Percentiles rank a stretch among this genome's conserved stretches.
These are phyloP conservation scores for Amphilophus citrinellus DNA, from an alignment of 2,113 vertebrate genomes.

Conservation along the genomic window DNA sequence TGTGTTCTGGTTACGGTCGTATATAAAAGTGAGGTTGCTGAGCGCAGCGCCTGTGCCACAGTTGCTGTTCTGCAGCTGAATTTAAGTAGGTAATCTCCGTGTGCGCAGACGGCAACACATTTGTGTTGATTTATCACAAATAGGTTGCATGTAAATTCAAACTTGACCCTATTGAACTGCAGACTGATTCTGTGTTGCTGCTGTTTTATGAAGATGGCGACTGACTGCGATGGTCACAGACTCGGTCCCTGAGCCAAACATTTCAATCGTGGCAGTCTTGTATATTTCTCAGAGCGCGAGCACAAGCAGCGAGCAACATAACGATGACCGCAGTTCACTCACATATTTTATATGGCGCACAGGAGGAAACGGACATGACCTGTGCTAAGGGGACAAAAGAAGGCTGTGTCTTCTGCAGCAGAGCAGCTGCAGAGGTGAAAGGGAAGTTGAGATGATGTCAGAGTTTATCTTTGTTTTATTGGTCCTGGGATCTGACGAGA, in stretches of 20 bases:
- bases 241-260: not conserved
- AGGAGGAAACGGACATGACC: not conserved
- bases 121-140: not conserved
- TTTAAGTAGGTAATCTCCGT: not conserved
- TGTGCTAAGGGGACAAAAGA: not conserved
- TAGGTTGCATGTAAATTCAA: no score
- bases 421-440: not conserved
- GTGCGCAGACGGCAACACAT: not conserved
- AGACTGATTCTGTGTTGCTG: fast-evolving
- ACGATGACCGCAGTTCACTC: not conserved
- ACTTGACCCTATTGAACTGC: not conserved
- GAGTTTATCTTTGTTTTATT: not conserved
- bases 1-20: no score
- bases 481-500: not conserved
- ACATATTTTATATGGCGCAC: not conserved
- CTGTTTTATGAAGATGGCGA: not conserved
- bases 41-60: no score
- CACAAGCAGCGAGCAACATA: no score
- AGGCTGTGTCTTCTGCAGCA: not conserved
- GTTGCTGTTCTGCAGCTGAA: not conserved
- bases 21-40: no score
- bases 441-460: not conserved
- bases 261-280: no score
- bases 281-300: no score
- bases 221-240: not conserved